Percentiles rank a stretch among this genome's conserved stretches.
These are phyloP conservation scores for Coelopa pilipes DNA, from an alignment of 2,888 invertebrate species.

Conservation along the genomic window DNA sequence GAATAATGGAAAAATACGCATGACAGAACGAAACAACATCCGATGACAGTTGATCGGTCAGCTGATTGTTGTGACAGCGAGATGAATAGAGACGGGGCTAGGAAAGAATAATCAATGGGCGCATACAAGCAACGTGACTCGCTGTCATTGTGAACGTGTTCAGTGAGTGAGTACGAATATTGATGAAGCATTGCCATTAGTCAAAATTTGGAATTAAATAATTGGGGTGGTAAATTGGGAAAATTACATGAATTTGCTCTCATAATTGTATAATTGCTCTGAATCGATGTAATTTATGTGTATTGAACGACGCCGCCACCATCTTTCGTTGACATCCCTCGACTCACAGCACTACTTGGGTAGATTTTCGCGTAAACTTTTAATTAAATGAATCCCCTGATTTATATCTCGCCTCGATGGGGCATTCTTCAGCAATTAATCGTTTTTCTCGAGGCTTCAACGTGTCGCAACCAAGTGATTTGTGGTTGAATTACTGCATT, in stretches of 20 bases:
- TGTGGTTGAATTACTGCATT: constrained; percentile 34
- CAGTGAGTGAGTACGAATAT: no score
- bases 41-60: constrained; percentile 20
- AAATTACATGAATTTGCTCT: no score
- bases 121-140: not conserved
- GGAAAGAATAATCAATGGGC: not conserved
- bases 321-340: not conserved
- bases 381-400: constrained; percentile 52
- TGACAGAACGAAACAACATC: constrained; percentile 4
- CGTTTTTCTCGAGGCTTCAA: constrained; percentile 43
- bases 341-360: constrained; percentile 3
- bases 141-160: no score
- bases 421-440: constrained; percentile 48
- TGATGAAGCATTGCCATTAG: no score
- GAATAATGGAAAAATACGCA: not conserved
- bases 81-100: no score
- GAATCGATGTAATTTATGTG: no score
- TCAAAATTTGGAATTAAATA: no score
- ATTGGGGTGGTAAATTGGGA: no score
- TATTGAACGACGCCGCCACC: no score
- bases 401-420: constrained; percentile 49
- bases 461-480: constrained; percentile 35
- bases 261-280: no score
- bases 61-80: no score
- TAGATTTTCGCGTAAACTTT: constrained; percentile 43